Evolutionary conservation across 2,888 invertebrate genomes (phyloP).

Genomic region (Rhaphigaster nebulosa): DNA sequence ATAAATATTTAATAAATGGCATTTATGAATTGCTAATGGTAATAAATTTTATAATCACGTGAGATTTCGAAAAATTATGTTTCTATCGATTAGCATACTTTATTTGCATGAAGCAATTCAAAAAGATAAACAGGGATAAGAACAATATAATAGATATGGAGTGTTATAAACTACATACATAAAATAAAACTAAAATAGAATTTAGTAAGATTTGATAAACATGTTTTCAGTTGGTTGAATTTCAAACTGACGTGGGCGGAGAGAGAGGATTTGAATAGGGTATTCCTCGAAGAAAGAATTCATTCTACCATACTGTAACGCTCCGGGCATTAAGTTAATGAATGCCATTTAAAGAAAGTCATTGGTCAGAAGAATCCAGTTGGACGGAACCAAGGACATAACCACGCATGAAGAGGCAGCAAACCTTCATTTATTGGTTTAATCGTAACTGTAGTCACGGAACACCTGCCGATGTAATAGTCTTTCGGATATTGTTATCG

Average conservation of each 20-base stretch:
- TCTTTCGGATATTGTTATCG: neutral
- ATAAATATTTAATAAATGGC: too few species aligned
- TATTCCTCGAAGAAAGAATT: neutral
- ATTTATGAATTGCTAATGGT: too few species aligned
- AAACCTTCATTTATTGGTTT: neutral
- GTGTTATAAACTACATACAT: too few species aligned
- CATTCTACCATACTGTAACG: conserved; percentile 2
- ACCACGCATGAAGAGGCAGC: neutral
- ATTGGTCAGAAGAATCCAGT: neutral
- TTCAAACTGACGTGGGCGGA: neutral
- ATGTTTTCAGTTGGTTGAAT: neutral
- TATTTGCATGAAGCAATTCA: too few species aligned
- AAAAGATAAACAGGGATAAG: too few species aligned
- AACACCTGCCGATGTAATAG: neutral
- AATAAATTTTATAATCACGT: too few species aligned
- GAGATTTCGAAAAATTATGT: too few species aligned
- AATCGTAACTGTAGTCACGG: neutral
- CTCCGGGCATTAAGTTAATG: neutral
- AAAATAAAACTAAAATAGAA: too few species aligned
- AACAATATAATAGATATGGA: too few species aligned
- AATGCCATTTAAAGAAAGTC: conserved; percentile 25
- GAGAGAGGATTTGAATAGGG: neutral
- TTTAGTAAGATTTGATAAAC: too few species aligned
- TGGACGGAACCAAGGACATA: neutral
- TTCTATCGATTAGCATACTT: too few species aligned